These are phyloP conservation scores for Bombus balteatus DNA, from an alignment of 1,140 invertebrate species.

Conservation along the genomic window DNA sequence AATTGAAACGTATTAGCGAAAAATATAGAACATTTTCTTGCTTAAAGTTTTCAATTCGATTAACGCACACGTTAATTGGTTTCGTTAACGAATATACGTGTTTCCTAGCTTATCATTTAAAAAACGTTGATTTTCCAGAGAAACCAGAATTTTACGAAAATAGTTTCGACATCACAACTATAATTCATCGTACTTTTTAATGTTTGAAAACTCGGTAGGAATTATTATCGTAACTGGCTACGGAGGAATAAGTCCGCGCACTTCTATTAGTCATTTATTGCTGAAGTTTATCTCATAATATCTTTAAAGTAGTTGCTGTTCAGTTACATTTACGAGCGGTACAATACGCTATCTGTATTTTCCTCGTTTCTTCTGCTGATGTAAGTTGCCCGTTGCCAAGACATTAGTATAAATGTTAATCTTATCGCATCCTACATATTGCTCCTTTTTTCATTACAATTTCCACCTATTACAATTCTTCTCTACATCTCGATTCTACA, in stretches of 20 bases:
- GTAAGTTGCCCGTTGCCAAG: neutral
- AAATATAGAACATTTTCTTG: neutral
- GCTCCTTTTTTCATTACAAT: neutral
- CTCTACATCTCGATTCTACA: neutral
- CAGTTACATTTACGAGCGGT: neutral
- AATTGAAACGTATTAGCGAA: neutral
- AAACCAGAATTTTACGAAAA: neutral
- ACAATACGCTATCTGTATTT: neutral
- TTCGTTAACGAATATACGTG: neutral
- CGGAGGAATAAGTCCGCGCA: neutral
- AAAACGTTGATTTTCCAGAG: neutral
- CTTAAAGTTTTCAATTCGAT: neutral
- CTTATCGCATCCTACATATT: neutral
- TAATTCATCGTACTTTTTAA: neutral
- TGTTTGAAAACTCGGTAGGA: neutral
- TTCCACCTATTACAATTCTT: too few relatives aligned
- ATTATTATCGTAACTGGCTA: neutral
- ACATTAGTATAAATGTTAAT: neutral
- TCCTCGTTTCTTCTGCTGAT: neutral
- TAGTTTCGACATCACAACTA: neutral
- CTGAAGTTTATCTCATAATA: slow-evolving; percentile 36
- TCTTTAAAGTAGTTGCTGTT: neutral
- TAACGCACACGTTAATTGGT: neutral
- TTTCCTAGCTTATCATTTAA: neutral
- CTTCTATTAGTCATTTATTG: slow-evolving; percentile 19